These are phyloP conservation scores for Pipistrellus kuhlii DNA, from an alignment of 2,797 vertebrate genomes.

Conservation along the genomic window DNA sequence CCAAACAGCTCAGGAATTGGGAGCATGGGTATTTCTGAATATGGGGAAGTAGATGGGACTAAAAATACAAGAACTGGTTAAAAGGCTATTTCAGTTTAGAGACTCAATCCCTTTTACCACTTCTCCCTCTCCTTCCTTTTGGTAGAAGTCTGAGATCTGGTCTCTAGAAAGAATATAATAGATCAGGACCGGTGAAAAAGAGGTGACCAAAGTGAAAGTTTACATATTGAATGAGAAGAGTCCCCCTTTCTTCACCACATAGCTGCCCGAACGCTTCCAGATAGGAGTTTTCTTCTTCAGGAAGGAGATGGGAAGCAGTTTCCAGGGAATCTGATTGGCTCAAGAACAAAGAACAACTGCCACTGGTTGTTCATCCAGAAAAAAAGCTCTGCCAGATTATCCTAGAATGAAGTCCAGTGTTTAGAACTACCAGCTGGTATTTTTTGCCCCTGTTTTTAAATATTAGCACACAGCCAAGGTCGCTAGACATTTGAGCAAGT, in stretches of 20 bases:
- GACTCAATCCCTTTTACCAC: not conserved
- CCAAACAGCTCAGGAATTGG: not conserved
- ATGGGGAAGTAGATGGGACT: not conserved
- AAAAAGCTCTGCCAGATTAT: not conserved
- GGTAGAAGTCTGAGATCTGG: not conserved
- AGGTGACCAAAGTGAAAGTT: not conserved
- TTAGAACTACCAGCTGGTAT: not conserved
- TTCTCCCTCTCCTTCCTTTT: not conserved
- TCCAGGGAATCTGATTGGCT: not conserved
- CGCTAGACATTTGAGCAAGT: not conserved
- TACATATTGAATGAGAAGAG: not conserved
- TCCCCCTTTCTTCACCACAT: not conserved
- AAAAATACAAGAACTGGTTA: not conserved
- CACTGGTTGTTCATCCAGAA: not conserved
- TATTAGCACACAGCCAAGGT: conserved; percentile 18
- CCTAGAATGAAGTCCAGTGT: not conserved
- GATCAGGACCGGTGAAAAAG: not conserved
- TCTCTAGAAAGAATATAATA: not conserved
- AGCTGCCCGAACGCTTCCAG: not conserved
- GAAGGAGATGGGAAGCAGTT: not conserved
- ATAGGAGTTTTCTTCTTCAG: not conserved
- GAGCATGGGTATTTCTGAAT: conserved; percentile 1
- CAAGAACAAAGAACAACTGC: not conserved
- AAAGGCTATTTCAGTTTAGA: not conserved
- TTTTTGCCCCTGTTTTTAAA: conserved; percentile 51